These are phyloP conservation scores for Anseranas semipalmata DNA, from an alignment of 2,113 vertebrate genomes.

Conservation along the genomic window DNA sequence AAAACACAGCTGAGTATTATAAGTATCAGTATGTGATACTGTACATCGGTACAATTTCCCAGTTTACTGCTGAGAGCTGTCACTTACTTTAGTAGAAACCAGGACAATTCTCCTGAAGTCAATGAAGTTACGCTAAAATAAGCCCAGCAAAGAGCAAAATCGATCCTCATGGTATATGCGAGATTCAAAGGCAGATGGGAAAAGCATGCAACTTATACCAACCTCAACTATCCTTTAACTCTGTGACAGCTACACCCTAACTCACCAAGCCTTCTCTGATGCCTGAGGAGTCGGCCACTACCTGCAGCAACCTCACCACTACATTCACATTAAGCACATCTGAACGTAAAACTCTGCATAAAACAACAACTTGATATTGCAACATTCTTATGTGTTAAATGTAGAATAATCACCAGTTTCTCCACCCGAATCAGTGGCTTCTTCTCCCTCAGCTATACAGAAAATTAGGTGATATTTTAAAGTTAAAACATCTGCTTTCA, in stretches of 20 bases:
- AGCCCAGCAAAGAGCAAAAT: neutral
- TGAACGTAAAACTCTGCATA: neutral
- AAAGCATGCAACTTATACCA: neutral
- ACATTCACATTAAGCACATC: neutral
- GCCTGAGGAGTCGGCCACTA: neutral
- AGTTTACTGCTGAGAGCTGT: neutral
- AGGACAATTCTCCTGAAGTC: neutral
- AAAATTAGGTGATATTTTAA: rapidly evolving
- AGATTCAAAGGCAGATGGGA: neutral
- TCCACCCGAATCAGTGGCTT: neutral
- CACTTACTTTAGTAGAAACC: neutral
- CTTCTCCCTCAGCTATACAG: neutral
- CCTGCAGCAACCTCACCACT: neutral
- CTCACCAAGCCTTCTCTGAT: neutral
- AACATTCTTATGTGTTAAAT: neutral
- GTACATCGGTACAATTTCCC: neutral
- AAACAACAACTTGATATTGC: neutral
- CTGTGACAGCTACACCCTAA: neutral
- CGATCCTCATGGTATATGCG: neutral
- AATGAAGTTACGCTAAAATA: neutral
- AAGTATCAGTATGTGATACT: neutral
- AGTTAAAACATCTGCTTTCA: neutral
- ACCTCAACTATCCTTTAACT: neutral
- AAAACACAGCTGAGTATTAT: neutral
- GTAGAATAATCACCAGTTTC: neutral